Conservation (phyloP, 2,113 vertebrate species). For the Cepphus grylle region DNA sequence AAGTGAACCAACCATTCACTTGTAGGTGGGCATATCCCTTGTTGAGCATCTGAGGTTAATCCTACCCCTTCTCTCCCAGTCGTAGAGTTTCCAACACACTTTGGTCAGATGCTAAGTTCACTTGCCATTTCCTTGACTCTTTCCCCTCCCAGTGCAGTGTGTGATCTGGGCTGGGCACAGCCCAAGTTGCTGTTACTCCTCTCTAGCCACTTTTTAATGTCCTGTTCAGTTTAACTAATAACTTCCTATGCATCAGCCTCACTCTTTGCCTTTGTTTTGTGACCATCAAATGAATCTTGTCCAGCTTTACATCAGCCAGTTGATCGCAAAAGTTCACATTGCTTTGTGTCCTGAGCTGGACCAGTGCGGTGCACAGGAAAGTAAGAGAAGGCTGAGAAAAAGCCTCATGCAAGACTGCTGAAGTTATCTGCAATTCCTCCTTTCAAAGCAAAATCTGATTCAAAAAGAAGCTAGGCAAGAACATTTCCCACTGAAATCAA, state of each 20-base stretch:
- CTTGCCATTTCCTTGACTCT: background rate
- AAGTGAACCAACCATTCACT: background rate
- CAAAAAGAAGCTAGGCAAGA: background rate
- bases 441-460: background rate
- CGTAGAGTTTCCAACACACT: rapidly evolving
- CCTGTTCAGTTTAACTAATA: background rate
- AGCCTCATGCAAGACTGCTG: background rate
- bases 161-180: background rate
- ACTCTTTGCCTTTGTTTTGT: background rate
- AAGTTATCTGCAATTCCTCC: background rate
- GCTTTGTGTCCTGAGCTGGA: background rate
- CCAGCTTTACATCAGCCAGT: background rate
- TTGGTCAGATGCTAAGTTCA: background rate
- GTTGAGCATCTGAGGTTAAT: background rate
- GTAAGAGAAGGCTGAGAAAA: background rate
- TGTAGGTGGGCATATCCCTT: background rate
- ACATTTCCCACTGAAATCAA: slow-evolving; percentile 20
- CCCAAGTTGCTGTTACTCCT: background rate
- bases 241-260: background rate
- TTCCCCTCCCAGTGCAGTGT: background rate
- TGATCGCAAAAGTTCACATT: background rate
- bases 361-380: rapidly evolving
- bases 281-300: background rate
- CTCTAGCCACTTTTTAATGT: background rate
- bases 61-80: background rate